These are phyloP conservation scores for Oryzias sinensis DNA, from an alignment of 2,797 vertebrate species.

Conservation along the genomic window DNA sequence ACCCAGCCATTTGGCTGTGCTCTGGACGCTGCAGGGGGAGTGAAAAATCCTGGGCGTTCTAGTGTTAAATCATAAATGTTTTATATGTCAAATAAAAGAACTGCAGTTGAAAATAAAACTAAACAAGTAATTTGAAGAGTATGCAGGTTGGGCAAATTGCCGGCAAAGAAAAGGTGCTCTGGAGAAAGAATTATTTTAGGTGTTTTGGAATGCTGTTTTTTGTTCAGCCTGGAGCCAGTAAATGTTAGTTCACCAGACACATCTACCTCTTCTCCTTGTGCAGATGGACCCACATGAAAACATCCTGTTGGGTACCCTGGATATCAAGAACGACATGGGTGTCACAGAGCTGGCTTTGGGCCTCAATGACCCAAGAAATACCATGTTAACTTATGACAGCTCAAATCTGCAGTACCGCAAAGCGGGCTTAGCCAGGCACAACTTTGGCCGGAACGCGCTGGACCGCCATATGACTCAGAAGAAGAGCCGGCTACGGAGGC, in stretches of 20 bases:
- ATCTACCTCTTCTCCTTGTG: slow-evolving; percentile 23
- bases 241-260: not conserved
- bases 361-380: slow-evolving; percentile 89
- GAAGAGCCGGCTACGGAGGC: slow-evolving; percentile 92
- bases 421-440: slow-evolving; percentile 88
- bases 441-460: slow-evolving; percentile 90
- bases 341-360: slow-evolving; percentile 91
- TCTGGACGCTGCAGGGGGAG: no score
- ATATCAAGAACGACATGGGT: slow-evolving; percentile 98
- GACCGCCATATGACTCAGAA: slow-evolving; percentile 94
- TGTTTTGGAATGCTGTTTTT: not conserved
- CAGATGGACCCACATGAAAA: slow-evolving; percentile 99
- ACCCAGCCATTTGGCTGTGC: no score
- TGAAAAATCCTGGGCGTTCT: no score
- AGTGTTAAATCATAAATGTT: no score
- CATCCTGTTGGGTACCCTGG: slow-evolving; percentile 93
- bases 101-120: no score
- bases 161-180: not conserved
- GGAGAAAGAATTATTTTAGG: no score
- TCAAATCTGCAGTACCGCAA: slow-evolving; percentile 95
- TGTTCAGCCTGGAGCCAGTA: not conserved
- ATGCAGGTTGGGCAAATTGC: no score
- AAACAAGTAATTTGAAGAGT: no score
- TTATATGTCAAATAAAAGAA: no score
- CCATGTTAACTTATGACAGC: slow-evolving; percentile 93